Evolutionary conservation across 2,888 invertebrate genomes (phyloP).

Genomic region (Dascillus cervinus): DNA sequence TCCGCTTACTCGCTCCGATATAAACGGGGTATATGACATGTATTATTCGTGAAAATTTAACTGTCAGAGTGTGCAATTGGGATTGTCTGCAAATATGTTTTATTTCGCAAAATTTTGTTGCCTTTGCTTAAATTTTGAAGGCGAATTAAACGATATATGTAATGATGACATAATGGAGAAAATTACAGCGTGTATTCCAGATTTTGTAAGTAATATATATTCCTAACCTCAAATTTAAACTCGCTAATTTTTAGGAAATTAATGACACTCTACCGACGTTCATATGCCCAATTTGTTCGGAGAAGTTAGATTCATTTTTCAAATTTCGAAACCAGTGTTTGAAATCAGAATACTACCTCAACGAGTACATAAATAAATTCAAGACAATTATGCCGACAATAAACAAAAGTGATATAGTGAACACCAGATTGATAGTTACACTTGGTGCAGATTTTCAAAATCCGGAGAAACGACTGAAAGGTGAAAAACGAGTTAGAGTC

Average conservation of each 20-base stretch:
- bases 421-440: too few species aligned
- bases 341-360: slow-evolving; percentile 8
- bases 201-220: slow-evolving; percentile 10
- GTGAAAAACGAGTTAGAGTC: too few species aligned
- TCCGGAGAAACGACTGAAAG: too few species aligned
- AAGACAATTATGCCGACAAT: too few species aligned
- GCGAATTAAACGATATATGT: slow-evolving; percentile 7
- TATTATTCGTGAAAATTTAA: too few species aligned
- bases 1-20: too few species aligned
- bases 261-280: slow-evolving; percentile 7
- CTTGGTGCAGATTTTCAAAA: too few species aligned
- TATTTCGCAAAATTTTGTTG: slow-evolving; percentile 8
- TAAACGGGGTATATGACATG: too few species aligned
- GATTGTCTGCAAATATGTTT: too few species aligned
- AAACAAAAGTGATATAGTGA: too few species aligned
- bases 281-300: slow-evolving; percentile 7
- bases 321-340: slow-evolving; percentile 10
- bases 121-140: slow-evolving; percentile 8
- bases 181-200: slow-evolving; percentile 5
- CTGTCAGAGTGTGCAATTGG: too few species aligned
- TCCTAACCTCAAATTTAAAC: too few species aligned
- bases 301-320: slow-evolving; percentile 7
- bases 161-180: slow-evolving; percentile 10
- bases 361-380: slow-evolving; percentile 5
- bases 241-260: slow-evolving; percentile 9